Evolutionary conservation across 2,888 invertebrate genomes (phyloP), one percentile per base, ranked within the genome.

Genomic region (Xylocampa areola): DNA sequence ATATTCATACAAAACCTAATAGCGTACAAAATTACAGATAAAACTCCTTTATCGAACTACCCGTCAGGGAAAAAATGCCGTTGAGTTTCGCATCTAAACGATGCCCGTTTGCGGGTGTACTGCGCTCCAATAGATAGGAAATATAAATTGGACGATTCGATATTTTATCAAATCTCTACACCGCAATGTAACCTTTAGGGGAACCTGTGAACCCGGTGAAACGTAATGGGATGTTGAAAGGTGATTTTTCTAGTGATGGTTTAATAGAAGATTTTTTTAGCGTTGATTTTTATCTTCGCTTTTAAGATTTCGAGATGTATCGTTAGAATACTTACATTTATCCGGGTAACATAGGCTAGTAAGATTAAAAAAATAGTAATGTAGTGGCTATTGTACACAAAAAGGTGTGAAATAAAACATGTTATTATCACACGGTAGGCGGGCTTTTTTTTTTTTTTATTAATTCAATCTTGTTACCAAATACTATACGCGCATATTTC

Each of bases 71-170:
- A 60, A 70, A 73, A 59, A 64, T 47, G 19, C 41, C 51, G 25
- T 33, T 13, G 33, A 52, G 54, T 50, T 58, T 52, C 61, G 43
- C 69, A 35, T 58, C 57, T 59, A 71, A 80, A 64, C 62, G 73
- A 62, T 45, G 58, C 63, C 65, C 51, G 47, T 73, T 74, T 62
- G 48, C 35, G 47, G 49, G 32, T 30, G 49, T 64, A 66, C 63
- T 55, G 45, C 61, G 54, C 68, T 64, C 62, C 71, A 62, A 71
- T 68, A 68, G 72, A 79, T 66, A 73, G 72, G 69, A 68, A 77
- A 82, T 76, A 80, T 79, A 81, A 81, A 82, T 80, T 81, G 74
- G 68, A 67, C 73, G 69, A 77, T 79, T 73, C 76, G 68, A 75
- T 77, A 74, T 80, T 83, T 80, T 80, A 80, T 81, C 76, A 78